Conservation (phyloP, 2,888 invertebrate genomes). For the Fragum fragum region DNA sequence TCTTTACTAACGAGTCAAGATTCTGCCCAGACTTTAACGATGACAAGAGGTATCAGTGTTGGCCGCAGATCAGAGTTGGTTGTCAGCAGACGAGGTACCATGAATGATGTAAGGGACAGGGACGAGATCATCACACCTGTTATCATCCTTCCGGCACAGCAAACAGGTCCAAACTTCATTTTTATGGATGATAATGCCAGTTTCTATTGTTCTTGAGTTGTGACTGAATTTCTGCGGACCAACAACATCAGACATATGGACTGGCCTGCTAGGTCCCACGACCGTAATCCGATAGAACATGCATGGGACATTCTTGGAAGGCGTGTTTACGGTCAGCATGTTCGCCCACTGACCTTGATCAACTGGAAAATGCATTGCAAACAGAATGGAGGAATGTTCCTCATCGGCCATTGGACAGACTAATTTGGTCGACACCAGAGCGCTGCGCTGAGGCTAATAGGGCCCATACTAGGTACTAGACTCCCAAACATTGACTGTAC, state of each 20-base stretch:
- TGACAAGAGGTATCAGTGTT: neutral
- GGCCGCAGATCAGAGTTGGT: neutral
- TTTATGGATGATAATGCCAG: neutral
- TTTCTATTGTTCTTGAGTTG: neutral
- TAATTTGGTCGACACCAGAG: neutral
- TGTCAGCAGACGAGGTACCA: neutral
- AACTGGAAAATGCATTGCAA: neutral
- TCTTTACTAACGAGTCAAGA: neutral
- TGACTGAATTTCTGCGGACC: neutral
- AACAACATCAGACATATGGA: neutral
- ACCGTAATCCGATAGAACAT: slow-evolving; percentile 1
- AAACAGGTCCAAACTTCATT: neutral
- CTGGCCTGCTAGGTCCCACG: neutral
- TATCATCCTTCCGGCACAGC: neutral
- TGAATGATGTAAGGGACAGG: neutral
- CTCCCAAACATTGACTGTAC: neutral
- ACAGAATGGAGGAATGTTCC: neutral
- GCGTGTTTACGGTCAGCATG: neutral
- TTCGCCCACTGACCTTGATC: neutral
- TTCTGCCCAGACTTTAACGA: neutral
- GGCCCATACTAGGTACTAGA: slow-evolving; percentile 2
- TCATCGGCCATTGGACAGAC: neutral
- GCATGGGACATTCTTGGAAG: neutral
- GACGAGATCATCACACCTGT: neutral
- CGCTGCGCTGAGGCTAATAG: neutral